Conservation (phyloP, 2,797 vertebrate species). For the Falco rusticolus region DNA sequence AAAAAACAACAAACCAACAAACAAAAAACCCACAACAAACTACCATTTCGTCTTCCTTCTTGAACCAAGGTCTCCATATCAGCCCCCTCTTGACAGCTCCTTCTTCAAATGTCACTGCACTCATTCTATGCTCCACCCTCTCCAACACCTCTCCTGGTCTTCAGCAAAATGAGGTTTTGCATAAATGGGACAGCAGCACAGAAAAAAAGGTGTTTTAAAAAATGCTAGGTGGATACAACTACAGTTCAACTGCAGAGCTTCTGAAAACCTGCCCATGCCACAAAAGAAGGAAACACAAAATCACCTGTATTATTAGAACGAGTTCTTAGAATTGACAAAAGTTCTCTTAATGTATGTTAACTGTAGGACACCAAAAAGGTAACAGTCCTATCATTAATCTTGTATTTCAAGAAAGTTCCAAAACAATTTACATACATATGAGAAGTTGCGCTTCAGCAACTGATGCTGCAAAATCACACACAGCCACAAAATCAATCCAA, state of each 20-base stretch:
- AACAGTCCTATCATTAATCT: background rate
- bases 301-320: rapidly evolving
- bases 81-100: background rate
- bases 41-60: background rate
- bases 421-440: rapidly evolving
- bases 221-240: background rate
- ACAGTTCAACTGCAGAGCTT: background rate
- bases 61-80: rapidly evolving
- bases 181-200: background rate
- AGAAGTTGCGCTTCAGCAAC: background rate
- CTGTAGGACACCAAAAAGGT: background rate
- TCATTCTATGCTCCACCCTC: background rate
- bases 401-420: background rate
- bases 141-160: background rate
- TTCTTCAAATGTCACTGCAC: background rate
- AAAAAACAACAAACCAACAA: too few relatives aligned
- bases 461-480: background rate
- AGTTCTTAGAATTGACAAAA: background rate
- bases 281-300: background rate
- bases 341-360: background rate
- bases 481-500: background rate
- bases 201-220: background rate
- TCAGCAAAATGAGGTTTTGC: background rate
- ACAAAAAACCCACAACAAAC: background rate
- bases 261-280: background rate